These are phyloP conservation scores for Penelope pileata DNA, from an alignment of 2,113 vertebrate species.

Conservation along the genomic window DNA sequence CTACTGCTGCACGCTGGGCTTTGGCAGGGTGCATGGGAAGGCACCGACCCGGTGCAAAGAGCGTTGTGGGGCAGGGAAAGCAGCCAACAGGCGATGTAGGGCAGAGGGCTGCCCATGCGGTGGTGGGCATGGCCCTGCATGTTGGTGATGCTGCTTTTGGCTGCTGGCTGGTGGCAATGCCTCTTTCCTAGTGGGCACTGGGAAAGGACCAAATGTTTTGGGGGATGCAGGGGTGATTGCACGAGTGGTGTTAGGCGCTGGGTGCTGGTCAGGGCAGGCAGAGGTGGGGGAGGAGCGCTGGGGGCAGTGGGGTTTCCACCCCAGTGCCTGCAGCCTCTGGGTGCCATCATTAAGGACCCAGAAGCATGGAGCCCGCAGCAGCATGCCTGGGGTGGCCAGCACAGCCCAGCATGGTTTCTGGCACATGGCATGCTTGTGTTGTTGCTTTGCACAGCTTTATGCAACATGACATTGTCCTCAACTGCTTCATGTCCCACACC, in stretches of 20 bases:
- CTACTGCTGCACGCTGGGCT: rapidly evolving
- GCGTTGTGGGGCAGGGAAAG: not conserved
- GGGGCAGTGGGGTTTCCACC: not conserved
- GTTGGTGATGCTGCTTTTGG: not conserved
- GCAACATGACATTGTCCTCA: not conserved
- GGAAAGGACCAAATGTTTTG: rapidly evolving
- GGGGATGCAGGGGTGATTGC: not conserved
- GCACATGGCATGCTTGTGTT: not conserved
- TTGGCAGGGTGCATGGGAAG: rapidly evolving
- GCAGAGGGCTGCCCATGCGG: not conserved
- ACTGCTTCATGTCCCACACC: not conserved
- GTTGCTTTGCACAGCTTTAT: not conserved
- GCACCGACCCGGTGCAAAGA: not conserved
- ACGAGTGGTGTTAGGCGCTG: not conserved
- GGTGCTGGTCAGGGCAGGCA: not conserved
- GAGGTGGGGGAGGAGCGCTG: not conserved
- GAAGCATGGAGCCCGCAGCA: not conserved
- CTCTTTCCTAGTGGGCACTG: not conserved
- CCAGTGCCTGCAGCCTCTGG: not conserved
- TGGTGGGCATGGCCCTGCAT: not conserved
- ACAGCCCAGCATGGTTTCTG: not conserved
- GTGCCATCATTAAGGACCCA: no score
- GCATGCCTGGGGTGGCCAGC: not conserved
- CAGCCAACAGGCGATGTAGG: rapidly evolving
- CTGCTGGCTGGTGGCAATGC: not conserved